phyloP scores from a whole-genome alignment of 2,113 vertebrate species.

The Aspidoscelis tigris region DNA sequence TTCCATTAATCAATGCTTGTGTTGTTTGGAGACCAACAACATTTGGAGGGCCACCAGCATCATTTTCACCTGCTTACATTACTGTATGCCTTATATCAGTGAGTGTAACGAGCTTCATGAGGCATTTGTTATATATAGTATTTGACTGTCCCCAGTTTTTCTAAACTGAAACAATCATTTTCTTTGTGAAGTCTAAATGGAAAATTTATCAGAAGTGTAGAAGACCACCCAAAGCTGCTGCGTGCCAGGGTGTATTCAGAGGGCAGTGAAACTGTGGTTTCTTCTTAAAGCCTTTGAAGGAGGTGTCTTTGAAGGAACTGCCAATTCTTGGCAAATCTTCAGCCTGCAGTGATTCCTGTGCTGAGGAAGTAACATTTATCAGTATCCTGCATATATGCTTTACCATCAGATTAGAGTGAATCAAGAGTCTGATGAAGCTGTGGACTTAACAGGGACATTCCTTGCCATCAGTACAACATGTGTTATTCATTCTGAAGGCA shows the following conservation, averaged over 20 bases:
- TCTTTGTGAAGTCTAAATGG: not conserved
- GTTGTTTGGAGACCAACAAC: too few relatives aligned
- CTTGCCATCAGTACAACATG: not conserved
- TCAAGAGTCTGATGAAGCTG: not conserved
- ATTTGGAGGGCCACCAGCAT: too few relatives aligned
- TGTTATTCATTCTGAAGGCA: constrained; percentile 21
- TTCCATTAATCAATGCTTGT: too few relatives aligned
- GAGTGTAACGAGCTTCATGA: not conserved
- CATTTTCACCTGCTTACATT: too few relatives aligned
- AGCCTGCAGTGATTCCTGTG: not conserved
- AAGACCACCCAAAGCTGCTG: not conserved
- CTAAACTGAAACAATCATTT: not conserved
- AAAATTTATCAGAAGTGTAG: not conserved
- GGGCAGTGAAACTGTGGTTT: not conserved
- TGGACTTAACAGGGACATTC: not conserved
- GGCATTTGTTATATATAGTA: not conserved
- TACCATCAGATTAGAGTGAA: constrained; percentile 13
- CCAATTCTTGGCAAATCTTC: not conserved
- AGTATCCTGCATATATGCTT: not conserved
- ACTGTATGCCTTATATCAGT: not conserved
- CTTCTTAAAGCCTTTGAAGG: not conserved
- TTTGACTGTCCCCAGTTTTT: not conserved
- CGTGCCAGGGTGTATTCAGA: not conserved
- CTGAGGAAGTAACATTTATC: constrained; percentile 1
- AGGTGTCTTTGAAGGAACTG: constrained; percentile 31